Evolutionary conservation across 2,888 invertebrate genomes (phyloP), one percentile per base, ranked within the genome.

Genomic region (Lamellibrachia satsuma): DNA sequence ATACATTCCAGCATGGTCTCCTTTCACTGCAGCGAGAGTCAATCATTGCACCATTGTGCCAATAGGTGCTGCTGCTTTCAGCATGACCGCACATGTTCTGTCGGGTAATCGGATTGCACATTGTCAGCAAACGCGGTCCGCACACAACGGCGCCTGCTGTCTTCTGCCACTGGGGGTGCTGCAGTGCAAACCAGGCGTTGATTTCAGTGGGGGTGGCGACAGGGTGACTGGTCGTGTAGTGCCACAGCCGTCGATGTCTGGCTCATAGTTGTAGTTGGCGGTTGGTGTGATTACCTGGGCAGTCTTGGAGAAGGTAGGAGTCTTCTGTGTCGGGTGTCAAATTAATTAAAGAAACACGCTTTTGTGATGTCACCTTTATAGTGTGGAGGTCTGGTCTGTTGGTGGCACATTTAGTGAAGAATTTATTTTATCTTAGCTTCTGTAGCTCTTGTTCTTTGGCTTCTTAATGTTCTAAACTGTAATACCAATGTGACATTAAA

Each of bases 21-120:
- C 75, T 75, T 75, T 75, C 75, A 75, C 75, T 75, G 22, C 2
- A n/a, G 15, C 75, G n/a, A 75, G 75, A 75, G 75, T 75, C 75
- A n/a, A 75, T 75, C 75, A n/a, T 75, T 15, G n/a, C 75, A 22
- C 22, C 75, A 22, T 75, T 75, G 75, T 75, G 22, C 75, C 75
- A 75, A n/a, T n/a, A 75, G 75, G 75, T 75, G 75, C 75, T 22
- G 75, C 75, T 75, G 75, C 22, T 22, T 75, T 75, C 75, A 75
- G 75, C 75, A n/a, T 75, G 75, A 22, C 75, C 22, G 75, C 75
- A 75, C 75, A 75, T n/a, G 75, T 75, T 75, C 22, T 75, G 75
- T 75, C 22, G n/a, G 75, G 75, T 75, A 75, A 75, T 75, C 75
- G 75, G 75, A 75, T 75, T 75, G 75, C 75, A 22, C 75, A 75